Evolutionary conservation across 1,140 invertebrate species (phyloP).

Genomic region (Aphelenchoides besseyi): DNA sequence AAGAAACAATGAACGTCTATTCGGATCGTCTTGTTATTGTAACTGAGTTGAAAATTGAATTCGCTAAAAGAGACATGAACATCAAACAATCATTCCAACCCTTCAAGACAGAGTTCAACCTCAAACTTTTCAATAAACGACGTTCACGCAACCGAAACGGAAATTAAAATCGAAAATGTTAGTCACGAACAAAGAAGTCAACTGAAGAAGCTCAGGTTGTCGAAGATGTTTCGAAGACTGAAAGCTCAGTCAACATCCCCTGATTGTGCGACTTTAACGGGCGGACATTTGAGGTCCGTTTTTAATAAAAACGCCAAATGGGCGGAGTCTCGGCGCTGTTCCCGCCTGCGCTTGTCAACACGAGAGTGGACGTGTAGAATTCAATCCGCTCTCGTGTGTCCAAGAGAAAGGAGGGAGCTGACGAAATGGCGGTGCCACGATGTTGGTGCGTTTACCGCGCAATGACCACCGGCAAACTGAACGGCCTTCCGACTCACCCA

Average conservation of each 20-base stretch:
- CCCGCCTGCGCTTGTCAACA: background rate
- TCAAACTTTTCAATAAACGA: background rate
- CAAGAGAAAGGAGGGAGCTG: too few species aligned
- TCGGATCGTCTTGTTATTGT: too few species aligned
- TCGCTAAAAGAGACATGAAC: background rate
- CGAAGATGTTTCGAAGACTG: too few species aligned
- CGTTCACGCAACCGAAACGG: background rate
- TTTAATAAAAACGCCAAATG: background rate
- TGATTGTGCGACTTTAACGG: slow-evolving; percentile 3
- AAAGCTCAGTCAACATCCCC: too few species aligned
- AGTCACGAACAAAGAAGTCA: background rate
- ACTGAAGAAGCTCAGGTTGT: too few species aligned
- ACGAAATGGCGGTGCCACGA: too few species aligned
- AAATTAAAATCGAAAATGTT: background rate
- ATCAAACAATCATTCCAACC: background rate
- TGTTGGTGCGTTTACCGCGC: background rate
- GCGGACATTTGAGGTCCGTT: background rate
- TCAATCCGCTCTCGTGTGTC: background rate
- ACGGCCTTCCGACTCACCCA: background rate
- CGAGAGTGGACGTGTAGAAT: background rate
- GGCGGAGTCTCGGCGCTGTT: background rate
- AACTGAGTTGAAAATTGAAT: background rate
- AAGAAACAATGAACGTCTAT: too few species aligned
- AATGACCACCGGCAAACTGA: background rate
- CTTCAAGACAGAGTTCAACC: background rate